Conservation (phyloP, 2,797 vertebrate genomes). For the Cryptoprocta ferox region DNA sequence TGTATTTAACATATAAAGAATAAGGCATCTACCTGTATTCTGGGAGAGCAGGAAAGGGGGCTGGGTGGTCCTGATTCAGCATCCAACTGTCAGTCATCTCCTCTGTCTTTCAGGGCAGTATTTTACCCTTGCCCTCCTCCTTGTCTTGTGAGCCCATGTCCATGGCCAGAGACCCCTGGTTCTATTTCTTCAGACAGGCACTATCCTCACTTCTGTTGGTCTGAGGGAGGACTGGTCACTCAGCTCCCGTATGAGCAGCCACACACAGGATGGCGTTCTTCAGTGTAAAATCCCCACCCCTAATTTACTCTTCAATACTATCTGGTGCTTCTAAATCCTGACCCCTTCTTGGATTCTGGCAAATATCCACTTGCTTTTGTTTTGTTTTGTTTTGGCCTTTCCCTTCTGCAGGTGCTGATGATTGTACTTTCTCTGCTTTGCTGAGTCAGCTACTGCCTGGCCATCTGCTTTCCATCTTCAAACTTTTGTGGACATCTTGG, state of each 20-base stretch:
- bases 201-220: neutral
- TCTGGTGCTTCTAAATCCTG: neutral
- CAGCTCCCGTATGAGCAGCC: neutral
- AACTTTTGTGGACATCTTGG: constrained; percentile 31
- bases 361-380: constrained; percentile 21
- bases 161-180: neutral
- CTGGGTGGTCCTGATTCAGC: neutral
- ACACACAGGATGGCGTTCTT: neutral
- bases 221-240: neutral
- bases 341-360: neutral
- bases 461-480: constrained; percentile 16
- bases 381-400: neutral
- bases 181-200: neutral
- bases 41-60: neutral
- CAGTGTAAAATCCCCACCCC: neutral
- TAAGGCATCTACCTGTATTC: neutral
- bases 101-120: neutral
- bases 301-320: neutral
- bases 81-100: neutral
- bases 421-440: neutral
- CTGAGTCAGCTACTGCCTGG: neutral
- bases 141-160: neutral
- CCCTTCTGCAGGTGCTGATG: neutral
- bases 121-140: neutral
- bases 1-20: neutral